phyloP scores from a whole-genome alignment of 2,888 invertebrate species.

The Pelosia muscerda region DNA sequence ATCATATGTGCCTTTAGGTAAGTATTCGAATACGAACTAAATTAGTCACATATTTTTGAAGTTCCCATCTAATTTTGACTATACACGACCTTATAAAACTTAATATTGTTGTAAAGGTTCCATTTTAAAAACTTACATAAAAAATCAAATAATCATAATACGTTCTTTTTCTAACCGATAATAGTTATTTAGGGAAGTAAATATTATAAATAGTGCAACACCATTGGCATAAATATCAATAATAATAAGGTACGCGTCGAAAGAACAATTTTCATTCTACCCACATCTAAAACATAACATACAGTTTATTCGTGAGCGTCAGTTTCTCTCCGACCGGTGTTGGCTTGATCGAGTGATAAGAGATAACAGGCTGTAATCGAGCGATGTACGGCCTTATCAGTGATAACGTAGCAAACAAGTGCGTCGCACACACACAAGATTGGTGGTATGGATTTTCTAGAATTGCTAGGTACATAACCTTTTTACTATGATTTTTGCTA shows the following conservation, averaged over 20 bases:
- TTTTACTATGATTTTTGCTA: conserved; percentile 17
- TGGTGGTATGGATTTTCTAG: conserved; percentile 69
- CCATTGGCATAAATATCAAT: neutral
- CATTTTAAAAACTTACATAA: neutral
- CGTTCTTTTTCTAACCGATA: neutral
- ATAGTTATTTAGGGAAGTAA: neutral
- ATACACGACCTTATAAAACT: neutral
- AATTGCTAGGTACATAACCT: conserved; percentile 67
- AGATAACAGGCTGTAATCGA: conserved; percentile 78
- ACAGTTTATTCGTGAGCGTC: conserved; percentile 10
- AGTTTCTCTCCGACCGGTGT: conserved; percentile 21
- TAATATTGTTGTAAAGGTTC: neutral
- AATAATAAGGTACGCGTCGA: conserved; percentile 17
- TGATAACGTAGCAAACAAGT: conserved; percentile 81
- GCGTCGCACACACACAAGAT: conserved; percentile 61
- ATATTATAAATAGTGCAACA: conserved; percentile 7
- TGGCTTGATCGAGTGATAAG: conserved; percentile 79
- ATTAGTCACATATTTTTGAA: neutral
- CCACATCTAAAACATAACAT: conserved; percentile 19
- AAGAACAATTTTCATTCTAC: conserved; percentile 1
- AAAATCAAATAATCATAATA: neutral
- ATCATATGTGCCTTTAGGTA: no score
- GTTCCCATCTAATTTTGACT: neutral
- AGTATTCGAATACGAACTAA: neutral
- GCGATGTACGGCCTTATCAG: conserved; percentile 81